Conservation (phyloP, 2,888 invertebrate genomes). For the Steinernema carpocapsae region DNA sequence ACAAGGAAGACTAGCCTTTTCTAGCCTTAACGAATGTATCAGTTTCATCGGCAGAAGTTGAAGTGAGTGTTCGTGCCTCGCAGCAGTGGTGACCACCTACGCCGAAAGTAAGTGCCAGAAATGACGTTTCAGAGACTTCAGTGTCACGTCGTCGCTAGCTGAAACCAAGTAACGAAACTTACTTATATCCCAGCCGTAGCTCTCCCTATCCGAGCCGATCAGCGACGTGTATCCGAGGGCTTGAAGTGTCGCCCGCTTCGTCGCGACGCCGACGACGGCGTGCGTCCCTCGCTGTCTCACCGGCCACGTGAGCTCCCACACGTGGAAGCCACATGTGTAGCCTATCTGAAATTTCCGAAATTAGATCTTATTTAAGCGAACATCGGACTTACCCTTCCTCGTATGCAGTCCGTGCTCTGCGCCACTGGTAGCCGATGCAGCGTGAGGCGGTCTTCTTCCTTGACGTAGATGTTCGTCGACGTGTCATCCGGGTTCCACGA, state of each 20-base stretch:
- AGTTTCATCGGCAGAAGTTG: too few relatives aligned
- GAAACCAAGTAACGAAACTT: conserved; percentile 42
- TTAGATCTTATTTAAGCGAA: not conserved
- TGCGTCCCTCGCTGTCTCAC: conserved; percentile 94
- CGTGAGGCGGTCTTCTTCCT: conserved; percentile 96
- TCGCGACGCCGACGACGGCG: conserved; percentile 96
- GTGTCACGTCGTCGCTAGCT: too few relatives aligned
- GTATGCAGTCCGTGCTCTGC: conserved; percentile 98
- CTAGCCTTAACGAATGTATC: not conserved
- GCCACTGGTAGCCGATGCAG: conserved; percentile 97
- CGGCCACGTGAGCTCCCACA: conserved; percentile 98
- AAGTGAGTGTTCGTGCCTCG: too few relatives aligned
- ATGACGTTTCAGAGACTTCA: too few relatives aligned
- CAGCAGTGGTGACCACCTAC: too few relatives aligned
- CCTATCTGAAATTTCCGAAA: conserved; percentile 72
- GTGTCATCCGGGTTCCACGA: conserved; percentile 56
- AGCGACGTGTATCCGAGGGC: conserved; percentile 93
- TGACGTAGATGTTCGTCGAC: conserved; percentile 97
- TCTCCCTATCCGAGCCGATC: conserved; percentile 93
- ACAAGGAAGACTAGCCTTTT: too few relatives aligned
- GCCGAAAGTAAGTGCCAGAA: too few relatives aligned
- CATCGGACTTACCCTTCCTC: conserved; percentile 79
- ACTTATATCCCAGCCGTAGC: conserved; percentile 98
- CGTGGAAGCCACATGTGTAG: conserved; percentile 89
- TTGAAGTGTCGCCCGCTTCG: conserved; percentile 83